Conservation (phyloP, 2,797 vertebrate genomes). For the Sebastes cheni region DNA sequence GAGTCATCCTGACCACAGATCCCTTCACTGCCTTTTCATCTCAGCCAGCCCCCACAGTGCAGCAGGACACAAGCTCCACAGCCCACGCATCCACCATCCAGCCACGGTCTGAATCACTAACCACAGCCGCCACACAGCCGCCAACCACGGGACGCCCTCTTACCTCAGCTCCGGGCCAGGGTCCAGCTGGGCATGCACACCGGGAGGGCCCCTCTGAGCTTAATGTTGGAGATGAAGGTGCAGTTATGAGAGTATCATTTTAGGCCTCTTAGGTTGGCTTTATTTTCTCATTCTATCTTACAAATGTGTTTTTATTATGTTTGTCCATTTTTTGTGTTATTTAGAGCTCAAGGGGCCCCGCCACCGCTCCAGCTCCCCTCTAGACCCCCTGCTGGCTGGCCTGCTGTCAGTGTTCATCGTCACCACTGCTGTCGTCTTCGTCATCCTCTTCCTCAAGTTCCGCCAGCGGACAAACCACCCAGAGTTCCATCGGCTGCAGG, state of each 20-base stretch:
- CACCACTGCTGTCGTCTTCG: slow-evolving; percentile 85
- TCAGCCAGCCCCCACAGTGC: slow-evolving; percentile 28
- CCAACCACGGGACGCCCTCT: slow-evolving; percentile 21
- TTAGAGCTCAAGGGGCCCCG: slow-evolving; percentile 53
- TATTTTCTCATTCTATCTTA: neutral
- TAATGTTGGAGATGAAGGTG: slow-evolving; percentile 81
- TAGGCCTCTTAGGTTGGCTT: neutral
- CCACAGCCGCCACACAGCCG: slow-evolving; percentile 8
- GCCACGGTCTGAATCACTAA: slow-evolving; percentile 21
- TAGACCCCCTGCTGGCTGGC: slow-evolving; percentile 88
- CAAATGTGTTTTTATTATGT: neutral
- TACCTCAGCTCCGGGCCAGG: slow-evolving; percentile 31
- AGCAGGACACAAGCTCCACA: slow-evolving; percentile 11
- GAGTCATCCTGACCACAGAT: slow-evolving; percentile 26
- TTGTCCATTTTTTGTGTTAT: neutral
- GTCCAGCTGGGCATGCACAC: slow-evolving; percentile 40
- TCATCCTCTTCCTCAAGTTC: slow-evolving; percentile 87
- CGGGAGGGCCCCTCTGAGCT: slow-evolving; percentile 71
- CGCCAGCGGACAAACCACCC: slow-evolving; percentile 83
- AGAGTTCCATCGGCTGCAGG: slow-evolving; percentile 91
- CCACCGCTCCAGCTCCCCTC: slow-evolving; percentile 54
- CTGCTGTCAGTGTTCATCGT: slow-evolving; percentile 87
- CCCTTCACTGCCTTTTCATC: slow-evolving; percentile 51
- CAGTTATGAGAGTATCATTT: neutral
- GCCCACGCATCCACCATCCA: slow-evolving; percentile 9